A percentile compares a stretch with the other conserved stretches of the same genome.
Conservation (phyloP, 2,113 vertebrate species). For the Merops nubicus region DNA sequence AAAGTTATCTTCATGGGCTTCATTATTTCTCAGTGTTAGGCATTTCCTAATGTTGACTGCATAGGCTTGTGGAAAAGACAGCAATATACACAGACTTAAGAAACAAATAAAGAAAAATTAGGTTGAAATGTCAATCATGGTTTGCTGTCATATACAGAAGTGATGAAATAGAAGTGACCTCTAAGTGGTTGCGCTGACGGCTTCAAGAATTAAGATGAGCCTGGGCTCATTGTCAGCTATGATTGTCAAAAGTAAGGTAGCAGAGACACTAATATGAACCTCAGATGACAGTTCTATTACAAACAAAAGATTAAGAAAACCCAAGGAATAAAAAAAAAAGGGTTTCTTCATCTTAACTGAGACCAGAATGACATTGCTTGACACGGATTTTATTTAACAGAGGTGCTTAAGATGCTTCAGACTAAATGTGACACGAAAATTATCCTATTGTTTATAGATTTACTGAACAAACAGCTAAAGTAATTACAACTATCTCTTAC, state of each 20-base stretch:
- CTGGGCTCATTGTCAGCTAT: neutral
- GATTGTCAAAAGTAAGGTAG: slow-evolving; percentile 24
- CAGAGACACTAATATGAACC: neutral
- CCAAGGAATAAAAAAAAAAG: neutral
- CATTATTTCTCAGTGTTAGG: neutral
- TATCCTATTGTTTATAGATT: neutral
- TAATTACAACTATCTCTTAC: neutral
- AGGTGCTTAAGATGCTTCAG: neutral
- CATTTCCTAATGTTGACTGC: neutral
- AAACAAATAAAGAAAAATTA: neutral
- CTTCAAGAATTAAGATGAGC: slow-evolving; percentile 15
- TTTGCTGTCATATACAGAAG: neutral
- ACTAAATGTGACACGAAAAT: neutral
- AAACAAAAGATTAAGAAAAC: neutral
- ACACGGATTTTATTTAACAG: neutral
- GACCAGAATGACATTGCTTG: neutral
- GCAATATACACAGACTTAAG: neutral
- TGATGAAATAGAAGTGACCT: neutral
- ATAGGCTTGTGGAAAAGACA: neutral
- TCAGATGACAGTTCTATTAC: slow-evolving; percentile 2
- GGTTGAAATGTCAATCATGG: neutral
- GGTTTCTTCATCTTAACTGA: neutral
- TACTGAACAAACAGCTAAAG: neutral
- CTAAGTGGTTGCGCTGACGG: neutral
- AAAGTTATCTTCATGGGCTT: neutral